Evolutionary conservation across 2,797 vertebrate genomes (phyloP), one percentile per base, ranked within the genome.

Genomic region (Myoxocephalus aenaeus): DNA sequence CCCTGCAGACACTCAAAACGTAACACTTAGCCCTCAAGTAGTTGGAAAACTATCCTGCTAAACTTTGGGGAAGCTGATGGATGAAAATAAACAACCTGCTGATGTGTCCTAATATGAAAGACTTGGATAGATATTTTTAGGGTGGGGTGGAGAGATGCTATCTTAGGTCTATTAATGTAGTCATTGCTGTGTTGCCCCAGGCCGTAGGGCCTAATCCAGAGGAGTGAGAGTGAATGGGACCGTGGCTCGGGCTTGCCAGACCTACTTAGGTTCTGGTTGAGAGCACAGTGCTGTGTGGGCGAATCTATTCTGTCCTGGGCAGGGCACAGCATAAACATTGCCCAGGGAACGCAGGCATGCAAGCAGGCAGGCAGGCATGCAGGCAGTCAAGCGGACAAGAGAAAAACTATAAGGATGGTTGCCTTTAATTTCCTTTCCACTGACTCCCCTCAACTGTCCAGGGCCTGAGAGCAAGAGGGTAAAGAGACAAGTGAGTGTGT

Each of bases 201-300:
- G 91, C 88, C 70, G 32, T 11, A 71, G 75, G 70, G 81, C 80
- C 87, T 94, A 92, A 94, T 93, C 93, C 92, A 86, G 84, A 92
- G 88, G 83, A 91, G 89, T 80, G 87, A 80, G 81, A 91, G 88
- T 94, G 92, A 94, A 94, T 93, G 85, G 92, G 81, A 86, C 88
- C 82, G 81, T 78, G 79, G 91, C 92, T 92, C 78, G 44, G 75
- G 87, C 86, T 90, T 95, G 95, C 93, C 93, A 93, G 87, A 92
- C 84, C 77, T 78, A 91, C 93, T 95, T 94, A 95, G 86, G 90
- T 91, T 84, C 92, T 92, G 93, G 90, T 93, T 92, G 90, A 95
- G 83, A 92, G 91, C 92, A 94, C 93, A 94, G 88, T 94, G 94
- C 94, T 94, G 92, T 91, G 92, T 95, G 94, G 90, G 93, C 90